These are phyloP conservation scores for Syrrhaptes paradoxus DNA, from an alignment of 2,113 vertebrate species.

Conservation along the genomic window DNA sequence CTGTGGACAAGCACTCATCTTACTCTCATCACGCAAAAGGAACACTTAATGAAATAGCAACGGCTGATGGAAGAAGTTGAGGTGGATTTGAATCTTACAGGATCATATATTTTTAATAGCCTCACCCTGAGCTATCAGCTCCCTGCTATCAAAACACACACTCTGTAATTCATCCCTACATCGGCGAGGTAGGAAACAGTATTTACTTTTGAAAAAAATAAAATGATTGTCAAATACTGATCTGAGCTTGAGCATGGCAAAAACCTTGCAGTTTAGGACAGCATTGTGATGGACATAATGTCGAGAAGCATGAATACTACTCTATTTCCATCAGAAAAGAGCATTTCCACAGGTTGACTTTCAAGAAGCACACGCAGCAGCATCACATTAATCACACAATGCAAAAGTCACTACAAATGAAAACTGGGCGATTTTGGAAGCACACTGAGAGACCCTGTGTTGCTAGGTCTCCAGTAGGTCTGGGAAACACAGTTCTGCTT, in stretches of 20 bases:
- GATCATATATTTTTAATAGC: not conserved
- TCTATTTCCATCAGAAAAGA: not conserved
- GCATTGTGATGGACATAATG: not conserved
- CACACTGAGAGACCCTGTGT: constrained; percentile 36
- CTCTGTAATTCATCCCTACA: not conserved
- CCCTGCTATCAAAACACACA: not conserved
- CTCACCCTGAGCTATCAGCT: not conserved
- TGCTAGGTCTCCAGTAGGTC: constrained; percentile 57
- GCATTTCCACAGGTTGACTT: not conserved
- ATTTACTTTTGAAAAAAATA: not conserved
- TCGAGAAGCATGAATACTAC: not conserved
- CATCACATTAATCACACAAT: constrained; percentile 25
- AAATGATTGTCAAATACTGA: not conserved
- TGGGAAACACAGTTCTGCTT: constrained; percentile 69
- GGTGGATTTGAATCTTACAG: not conserved
- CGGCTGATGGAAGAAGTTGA: not conserved
- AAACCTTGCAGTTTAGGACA: not conserved
- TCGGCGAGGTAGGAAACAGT: not conserved
- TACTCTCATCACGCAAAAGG: not conserved
- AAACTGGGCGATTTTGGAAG: not conserved
- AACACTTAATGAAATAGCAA: not conserved
- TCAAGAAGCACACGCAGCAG: not conserved
- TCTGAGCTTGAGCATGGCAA: not conserved
- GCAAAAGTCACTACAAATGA: constrained; percentile 10
- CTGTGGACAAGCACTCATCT: not conserved